phyloP scores from a whole-genome alignment of 2,113 vertebrate genomes.

The Setophaga petechia region DNA sequence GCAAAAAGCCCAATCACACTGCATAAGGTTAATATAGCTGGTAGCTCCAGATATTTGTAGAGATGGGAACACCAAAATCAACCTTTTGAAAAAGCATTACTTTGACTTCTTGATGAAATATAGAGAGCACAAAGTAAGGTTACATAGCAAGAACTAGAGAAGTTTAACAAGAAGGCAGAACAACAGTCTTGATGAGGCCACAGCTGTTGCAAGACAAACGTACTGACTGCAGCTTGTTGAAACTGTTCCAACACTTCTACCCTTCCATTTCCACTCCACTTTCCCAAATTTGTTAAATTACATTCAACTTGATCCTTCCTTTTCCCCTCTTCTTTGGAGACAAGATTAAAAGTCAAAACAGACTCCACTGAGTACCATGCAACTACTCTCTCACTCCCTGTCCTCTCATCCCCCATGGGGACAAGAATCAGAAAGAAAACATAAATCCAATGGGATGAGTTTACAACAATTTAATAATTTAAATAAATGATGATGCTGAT shows the following conservation, averaged over 20 bases:
- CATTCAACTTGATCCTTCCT: background rate
- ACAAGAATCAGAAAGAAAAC: background rate
- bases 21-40: background rate
- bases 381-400: accelerated
- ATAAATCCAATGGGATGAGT: background rate
- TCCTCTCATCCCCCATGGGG: accelerated
- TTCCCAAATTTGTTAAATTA: background rate
- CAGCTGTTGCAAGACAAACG: background rate
- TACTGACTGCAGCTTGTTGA: background rate
- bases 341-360: background rate
- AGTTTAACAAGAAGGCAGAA: background rate
- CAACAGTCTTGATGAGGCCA: background rate
- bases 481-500: background rate
- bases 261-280: background rate
- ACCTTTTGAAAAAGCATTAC: background rate
- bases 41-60: background rate
- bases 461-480: background rate
- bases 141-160: background rate
- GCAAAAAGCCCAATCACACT: background rate
- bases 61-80: background rate
- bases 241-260: background rate
- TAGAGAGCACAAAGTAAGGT: background rate
- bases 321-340: background rate
- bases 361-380: accelerated
- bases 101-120: background rate